phyloP scores from a whole-genome alignment of 2,113 vertebrate genomes.

The Recurvirostra avosetta region DNA sequence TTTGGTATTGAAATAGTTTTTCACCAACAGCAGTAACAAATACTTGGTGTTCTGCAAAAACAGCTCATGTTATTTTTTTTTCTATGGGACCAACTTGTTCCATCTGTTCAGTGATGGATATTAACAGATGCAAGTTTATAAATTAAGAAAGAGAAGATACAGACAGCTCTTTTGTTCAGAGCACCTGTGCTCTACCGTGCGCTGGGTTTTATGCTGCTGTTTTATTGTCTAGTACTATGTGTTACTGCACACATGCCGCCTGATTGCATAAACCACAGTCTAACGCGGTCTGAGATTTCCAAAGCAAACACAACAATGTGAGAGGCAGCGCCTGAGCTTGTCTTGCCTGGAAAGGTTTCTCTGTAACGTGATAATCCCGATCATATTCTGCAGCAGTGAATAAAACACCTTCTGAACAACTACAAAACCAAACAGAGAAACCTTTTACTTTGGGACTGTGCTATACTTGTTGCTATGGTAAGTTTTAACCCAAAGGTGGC shows the following conservation, averaged over 20 bases:
- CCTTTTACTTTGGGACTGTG: background rate
- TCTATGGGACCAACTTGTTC: rapidly evolving
- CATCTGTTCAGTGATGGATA: background rate
- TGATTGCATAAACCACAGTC: background rate
- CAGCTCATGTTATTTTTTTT: rapidly evolving
- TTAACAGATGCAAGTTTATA: background rate
- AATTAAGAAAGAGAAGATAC: background rate
- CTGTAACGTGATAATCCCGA: rapidly evolving
- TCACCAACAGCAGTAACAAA: background rate
- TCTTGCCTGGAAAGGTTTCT: background rate
- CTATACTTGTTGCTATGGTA: background rate
- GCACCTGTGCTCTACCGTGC: no score
- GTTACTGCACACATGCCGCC: background rate
- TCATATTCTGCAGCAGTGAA: background rate
- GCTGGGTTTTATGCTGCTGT: background rate
- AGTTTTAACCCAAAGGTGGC: background rate
- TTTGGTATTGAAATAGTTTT: background rate
- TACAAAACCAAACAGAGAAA: background rate
- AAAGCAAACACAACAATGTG: background rate
- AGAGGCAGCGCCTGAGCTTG: background rate
- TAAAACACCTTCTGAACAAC: background rate
- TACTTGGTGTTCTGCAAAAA: background rate
- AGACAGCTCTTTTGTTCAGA: background rate
- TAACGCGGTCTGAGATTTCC: background rate
- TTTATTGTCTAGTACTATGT: background rate